These are phyloP conservation scores for Coilia nasus DNA, from an alignment of 2,797 vertebrate genomes.

Conservation along the genomic window DNA sequence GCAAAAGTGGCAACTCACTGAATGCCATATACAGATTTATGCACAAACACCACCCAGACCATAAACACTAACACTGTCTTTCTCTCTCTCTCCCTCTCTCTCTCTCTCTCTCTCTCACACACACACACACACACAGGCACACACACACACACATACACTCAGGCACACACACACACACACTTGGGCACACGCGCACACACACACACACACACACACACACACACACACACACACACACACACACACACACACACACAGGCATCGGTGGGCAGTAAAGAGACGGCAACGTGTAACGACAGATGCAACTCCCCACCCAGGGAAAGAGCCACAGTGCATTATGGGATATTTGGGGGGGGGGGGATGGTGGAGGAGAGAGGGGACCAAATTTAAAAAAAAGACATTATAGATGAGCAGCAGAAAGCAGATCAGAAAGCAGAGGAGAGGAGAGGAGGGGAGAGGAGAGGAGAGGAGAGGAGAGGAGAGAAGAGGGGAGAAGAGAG, in stretches of 20 bases:
- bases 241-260: conserved; percentile 1
- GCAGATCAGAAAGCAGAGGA: neutral
- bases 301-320: neutral
- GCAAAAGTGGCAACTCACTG: no score
- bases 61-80: no score
- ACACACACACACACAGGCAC: neutral
- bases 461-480: neutral
- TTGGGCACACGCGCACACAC: neutral
- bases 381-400: no score
- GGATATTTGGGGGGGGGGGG: no score
- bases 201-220: conserved; percentile 1
- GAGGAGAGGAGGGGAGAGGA: neutral
- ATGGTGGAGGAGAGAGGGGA: neutral
- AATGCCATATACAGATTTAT: no score
- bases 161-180: conserved; percentile 23
- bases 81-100: neutral
- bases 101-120: neutral
- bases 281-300: neutral
- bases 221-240: neutral
- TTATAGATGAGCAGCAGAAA: no score
- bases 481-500: neutral
- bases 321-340: neutral
- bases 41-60: no score
- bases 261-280: neutral
- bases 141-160: neutral